phyloP scores from a whole-genome alignment of 2,888 invertebrate genomes.

The Acanthococcus lagerstroemiae region DNA sequence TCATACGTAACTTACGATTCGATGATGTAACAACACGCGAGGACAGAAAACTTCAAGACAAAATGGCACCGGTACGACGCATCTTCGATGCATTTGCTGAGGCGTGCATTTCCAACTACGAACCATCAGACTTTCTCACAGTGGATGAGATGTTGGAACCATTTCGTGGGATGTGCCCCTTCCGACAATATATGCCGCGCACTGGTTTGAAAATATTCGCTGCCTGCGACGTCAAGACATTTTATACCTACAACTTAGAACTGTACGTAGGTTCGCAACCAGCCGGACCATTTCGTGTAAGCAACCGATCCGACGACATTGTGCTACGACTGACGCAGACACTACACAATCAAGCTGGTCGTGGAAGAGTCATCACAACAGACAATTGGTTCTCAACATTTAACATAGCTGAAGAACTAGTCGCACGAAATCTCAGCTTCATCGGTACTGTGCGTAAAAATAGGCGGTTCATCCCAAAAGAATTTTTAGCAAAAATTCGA shows the following conservation, averaged over 20 bases:
- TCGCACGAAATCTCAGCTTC: neutral
- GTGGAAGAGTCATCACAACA: neutral
- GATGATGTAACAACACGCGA: neutral
- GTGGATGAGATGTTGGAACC: neutral
- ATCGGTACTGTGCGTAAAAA: conserved; percentile 3
- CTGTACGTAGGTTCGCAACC: conserved; percentile 32
- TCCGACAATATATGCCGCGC: neutral
- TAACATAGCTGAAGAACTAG: conserved; percentile 1
- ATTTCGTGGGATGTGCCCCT: neutral
- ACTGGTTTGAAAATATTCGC: conserved; percentile 39
- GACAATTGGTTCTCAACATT: conserved; percentile 18
- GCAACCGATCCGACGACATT: conserved; percentile 29
- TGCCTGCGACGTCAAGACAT: conserved; percentile 29
- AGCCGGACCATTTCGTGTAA: conserved; percentile 29
- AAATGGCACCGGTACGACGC: neutral
- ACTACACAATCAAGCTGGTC: neutral
- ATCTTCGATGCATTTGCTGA: neutral
- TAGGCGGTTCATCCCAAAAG: conserved; percentile 2
- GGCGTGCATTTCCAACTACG: neutral
- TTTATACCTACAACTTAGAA: conserved; percentile 33
- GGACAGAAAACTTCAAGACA: neutral
- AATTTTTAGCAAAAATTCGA: neutral
- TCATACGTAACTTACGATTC: neutral
- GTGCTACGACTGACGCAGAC: conserved; percentile 27
- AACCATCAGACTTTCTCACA: neutral